These are phyloP conservation scores for Nasua narica DNA, from an alignment of 2,797 vertebrate species.

Conservation along the genomic window DNA sequence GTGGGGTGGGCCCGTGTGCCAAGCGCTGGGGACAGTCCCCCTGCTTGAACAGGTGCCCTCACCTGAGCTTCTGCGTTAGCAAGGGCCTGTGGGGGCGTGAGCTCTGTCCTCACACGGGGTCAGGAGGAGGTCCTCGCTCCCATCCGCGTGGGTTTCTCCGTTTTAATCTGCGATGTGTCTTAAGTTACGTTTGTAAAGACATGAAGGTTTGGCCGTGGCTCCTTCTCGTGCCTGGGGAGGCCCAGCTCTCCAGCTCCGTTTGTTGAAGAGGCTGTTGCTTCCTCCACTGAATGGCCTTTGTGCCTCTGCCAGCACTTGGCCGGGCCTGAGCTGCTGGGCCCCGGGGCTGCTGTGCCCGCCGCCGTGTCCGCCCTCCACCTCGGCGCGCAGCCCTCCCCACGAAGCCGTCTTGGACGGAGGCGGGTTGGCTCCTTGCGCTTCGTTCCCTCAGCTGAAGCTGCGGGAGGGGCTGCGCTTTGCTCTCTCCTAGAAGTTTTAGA, in stretches of 20 bases:
- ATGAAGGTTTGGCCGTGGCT: not conserved
- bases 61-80: fast-evolving
- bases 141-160: not conserved
- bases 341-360: not conserved
- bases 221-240: no score
- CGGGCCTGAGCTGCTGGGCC: not conserved
- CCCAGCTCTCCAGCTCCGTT: fast-evolving
- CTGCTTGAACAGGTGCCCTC: not conserved
- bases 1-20: not conserved
- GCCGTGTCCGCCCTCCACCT: fast-evolving
- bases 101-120: not conserved
- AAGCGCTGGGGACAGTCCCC: not conserved
- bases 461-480: not conserved
- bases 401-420: not conserved
- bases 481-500: not conserved
- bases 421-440: not conserved
- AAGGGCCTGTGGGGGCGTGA: not conserved
- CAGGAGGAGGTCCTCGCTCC: not conserved
- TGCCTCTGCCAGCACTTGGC: not conserved
- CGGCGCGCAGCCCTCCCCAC: fast-evolving
- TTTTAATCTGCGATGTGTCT: not conserved
- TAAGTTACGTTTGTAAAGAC: not conserved
- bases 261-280: not conserved
- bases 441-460: not conserved
- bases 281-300: not conserved